These are phyloP conservation scores for Phrynocephalus forsythii DNA, from an alignment of 2,797 vertebrate species.

Conservation along the genomic window DNA sequence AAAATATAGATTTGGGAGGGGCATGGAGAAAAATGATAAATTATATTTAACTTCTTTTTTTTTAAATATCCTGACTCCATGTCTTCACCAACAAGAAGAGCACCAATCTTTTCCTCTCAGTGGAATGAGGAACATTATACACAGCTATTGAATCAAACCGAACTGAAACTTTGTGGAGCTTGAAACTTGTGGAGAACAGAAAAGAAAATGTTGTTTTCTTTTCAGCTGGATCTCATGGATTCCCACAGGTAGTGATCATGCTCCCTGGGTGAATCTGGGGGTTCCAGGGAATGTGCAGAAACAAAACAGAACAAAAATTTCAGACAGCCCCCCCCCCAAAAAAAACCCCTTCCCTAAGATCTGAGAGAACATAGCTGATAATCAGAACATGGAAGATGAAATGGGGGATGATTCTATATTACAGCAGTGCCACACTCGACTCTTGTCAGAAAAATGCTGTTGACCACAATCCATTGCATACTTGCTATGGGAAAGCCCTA, in stretches of 20 bases:
- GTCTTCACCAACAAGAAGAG: no score
- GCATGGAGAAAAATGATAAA: not conserved
- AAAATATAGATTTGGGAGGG: not conserved
- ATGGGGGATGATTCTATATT: not conserved
- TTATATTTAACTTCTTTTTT: not conserved
- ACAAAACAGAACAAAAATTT: no score
- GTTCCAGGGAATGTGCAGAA: no score
- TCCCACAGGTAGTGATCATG: no score
- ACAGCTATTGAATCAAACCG: not conserved
- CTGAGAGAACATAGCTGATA: not conserved
- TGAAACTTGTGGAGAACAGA: no score
- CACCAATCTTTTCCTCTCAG: no score
- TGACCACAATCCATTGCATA: not conserved
- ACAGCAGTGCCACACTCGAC: not conserved
- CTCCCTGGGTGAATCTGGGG: no score
- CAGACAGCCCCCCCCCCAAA: no score
- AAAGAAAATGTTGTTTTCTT: no score
- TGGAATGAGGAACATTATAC: no score
- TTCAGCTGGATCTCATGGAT: no score
- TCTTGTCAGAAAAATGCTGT: not conserved
- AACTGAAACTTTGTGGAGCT: not conserved
- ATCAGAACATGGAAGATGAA: not conserved
- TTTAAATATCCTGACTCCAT: not conserved
- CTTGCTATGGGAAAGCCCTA: not conserved
- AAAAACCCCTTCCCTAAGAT: not conserved